Conservation (phyloP, 1,140 invertebrate genomes). For the Drosophila albomicans region DNA sequence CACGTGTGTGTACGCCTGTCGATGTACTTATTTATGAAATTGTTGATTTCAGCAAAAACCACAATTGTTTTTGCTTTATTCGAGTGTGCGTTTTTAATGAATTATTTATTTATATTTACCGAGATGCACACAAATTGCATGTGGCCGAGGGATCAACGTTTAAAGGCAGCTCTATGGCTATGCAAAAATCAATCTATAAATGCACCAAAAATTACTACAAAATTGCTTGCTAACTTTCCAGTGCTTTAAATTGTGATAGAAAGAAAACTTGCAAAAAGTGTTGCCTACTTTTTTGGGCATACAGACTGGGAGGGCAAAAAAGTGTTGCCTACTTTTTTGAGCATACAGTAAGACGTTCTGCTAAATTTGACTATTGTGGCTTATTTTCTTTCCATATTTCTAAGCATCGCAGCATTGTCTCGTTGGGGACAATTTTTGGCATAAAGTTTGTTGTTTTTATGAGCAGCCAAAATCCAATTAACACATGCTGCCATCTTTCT, state of each 20-base stretch:
- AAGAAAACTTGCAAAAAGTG: not conserved
- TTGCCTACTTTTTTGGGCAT: slow-evolving; percentile 1
- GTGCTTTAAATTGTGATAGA: not conserved
- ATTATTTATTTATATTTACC: slow-evolving; percentile 68
- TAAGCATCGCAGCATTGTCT: not conserved
- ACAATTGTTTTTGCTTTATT: slow-evolving; percentile 52
- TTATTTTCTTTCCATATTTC: not conserved
- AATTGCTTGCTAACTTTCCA: not conserved
- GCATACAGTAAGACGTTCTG: not conserved
- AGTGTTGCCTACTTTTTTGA: not conserved
- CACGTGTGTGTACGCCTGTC: not conserved
- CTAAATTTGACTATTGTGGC: not conserved
- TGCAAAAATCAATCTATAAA: slow-evolving; percentile 8
- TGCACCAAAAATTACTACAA: not conserved
- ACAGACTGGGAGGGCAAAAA: not conserved
- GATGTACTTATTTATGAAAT: slow-evolving; percentile 30
- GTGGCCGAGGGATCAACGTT: slow-evolving; percentile 42
- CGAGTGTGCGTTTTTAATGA: slow-evolving; percentile 56
- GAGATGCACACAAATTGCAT: slow-evolving; percentile 55
- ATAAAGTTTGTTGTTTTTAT: slow-evolving; percentile 52
- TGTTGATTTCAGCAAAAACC: slow-evolving; percentile 65
- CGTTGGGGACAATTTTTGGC: slow-evolving; percentile 7
- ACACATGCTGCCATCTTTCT: slow-evolving; percentile 72
- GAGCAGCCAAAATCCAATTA: slow-evolving; percentile 68
- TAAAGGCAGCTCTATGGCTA: slow-evolving; percentile 16